Conservation (phyloP, 2,797 vertebrate species). For the Hylomyscus alleni region DNA sequence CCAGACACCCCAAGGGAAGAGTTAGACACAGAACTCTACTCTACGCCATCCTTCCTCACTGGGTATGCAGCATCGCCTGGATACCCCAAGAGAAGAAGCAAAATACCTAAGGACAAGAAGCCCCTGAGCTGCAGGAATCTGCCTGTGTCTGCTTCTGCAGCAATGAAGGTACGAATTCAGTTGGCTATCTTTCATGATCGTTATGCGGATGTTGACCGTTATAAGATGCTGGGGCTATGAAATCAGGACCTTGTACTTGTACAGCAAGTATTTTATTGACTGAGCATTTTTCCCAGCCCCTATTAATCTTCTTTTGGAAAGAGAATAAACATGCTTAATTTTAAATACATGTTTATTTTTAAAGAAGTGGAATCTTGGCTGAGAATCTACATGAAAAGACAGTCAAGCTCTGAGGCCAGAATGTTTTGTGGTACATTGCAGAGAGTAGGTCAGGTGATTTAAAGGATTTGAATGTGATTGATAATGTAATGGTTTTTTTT, state of each 20-base stretch:
- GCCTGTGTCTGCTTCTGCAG: background rate
- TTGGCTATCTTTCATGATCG: background rate
- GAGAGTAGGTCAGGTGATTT: background rate
- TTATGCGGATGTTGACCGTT: background rate
- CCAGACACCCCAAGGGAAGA: background rate
- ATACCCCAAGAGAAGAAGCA: no score
- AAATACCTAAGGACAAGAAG: background rate
- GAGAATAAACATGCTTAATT: background rate
- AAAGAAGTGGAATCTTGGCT: background rate
- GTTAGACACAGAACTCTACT: background rate
- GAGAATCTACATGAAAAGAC: background rate
- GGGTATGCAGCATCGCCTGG: background rate
- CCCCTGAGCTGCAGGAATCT: background rate
- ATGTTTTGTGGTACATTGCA: background rate
- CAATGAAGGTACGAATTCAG: background rate
- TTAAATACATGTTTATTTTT: background rate
- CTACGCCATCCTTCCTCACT: no score
- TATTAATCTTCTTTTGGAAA: background rate
- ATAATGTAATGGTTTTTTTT: conserved; percentile 2
- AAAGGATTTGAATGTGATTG: background rate
- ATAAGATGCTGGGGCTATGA: background rate
- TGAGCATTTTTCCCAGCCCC: background rate
- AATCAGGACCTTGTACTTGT: background rate
- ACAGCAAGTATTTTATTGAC: background rate
- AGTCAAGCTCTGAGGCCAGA: background rate